Evolutionary conservation across 1,140 invertebrate species (phyloP).

Genomic region (Aphelinus atriplicis): DNA sequence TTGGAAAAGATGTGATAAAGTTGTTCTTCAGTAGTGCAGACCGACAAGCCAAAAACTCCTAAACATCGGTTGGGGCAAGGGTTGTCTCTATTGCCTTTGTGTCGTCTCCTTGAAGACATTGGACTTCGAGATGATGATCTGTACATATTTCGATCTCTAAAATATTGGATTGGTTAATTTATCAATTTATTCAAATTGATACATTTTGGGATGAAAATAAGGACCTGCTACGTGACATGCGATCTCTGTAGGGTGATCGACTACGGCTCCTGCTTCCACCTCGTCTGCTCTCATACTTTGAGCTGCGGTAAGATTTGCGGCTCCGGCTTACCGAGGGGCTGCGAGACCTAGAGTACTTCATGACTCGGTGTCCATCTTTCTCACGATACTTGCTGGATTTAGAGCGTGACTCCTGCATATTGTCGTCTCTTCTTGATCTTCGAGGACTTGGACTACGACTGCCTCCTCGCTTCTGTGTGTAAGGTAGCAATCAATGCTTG

Average conservation of each 20-base stretch:
- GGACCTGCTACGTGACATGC: conserved; percentile 62
- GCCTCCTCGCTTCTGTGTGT: conserved; percentile 52
- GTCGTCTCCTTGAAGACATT: conserved; percentile 69
- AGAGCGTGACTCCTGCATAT: conserved; percentile 57
- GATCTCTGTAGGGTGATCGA: conserved; percentile 64
- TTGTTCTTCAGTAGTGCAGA: conserved; percentile 92
- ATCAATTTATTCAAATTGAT: too few species aligned
- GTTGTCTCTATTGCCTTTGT: conserved; percentile 77
- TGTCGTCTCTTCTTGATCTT: conserved; percentile 48
- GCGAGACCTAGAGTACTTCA: conserved; percentile 61
- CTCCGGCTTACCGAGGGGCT: conserved; percentile 58
- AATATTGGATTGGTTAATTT: conserved; percentile 48
- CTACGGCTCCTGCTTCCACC: conserved; percentile 65
- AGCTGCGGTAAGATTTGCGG: conserved; percentile 47
- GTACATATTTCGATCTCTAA: conserved; percentile 55
- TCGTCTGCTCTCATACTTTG: conserved; percentile 50
- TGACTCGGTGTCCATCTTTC: conserved; percentile 50
- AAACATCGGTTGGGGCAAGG: conserved; percentile 89
- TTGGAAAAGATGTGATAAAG: conserved; percentile 94
- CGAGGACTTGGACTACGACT: conserved; percentile 59
- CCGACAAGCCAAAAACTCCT: conserved; percentile 93
- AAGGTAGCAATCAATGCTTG: conserved; percentile 31
- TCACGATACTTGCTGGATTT: conserved; percentile 57
- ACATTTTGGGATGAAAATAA: too few species aligned
- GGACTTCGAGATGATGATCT: conserved; percentile 68